These are phyloP conservation scores for Eulemur albifrons DNA, from an alignment of 2,797 vertebrate species.

Conservation along the genomic window DNA sequence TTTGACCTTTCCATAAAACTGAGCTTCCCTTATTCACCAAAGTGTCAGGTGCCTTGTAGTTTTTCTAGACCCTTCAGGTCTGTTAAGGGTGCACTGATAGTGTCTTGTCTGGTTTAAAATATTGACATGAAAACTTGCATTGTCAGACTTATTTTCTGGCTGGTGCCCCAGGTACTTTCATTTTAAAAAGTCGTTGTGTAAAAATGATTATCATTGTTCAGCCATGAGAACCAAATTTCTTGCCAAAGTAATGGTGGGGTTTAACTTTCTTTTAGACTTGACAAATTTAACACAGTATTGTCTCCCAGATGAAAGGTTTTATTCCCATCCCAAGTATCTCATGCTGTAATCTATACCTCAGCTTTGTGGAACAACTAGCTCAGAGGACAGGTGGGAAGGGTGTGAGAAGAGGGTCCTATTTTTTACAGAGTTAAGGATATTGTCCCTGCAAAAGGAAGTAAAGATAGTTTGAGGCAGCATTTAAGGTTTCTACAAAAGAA, in stretches of 20 bases:
- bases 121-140: constrained; percentile 2
- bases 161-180: constrained; percentile 13
- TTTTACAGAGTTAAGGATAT: background rate
- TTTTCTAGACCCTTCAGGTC: constrained; percentile 1
- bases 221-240: constrained; percentile 56
- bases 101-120: constrained; percentile 34
- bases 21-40: constrained; percentile 18
- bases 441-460: constrained; percentile 1
- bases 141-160: constrained; percentile 45
- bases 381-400: constrained; percentile 65
- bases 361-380: constrained; percentile 68
- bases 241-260: background rate
- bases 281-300: background rate
- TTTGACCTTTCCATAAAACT: constrained; percentile 29
- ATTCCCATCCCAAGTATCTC: constrained; percentile 58
- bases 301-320: constrained; percentile 61
- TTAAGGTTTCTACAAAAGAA: constrained; percentile 49
- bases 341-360: constrained; percentile 61
- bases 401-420: background rate
- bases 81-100: no score
- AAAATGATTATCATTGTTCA: constrained; percentile 54
- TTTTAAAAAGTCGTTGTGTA: constrained; percentile 53
- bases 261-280: constrained; percentile 44
- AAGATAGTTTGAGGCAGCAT: background rate
- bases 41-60: constrained; percentile 18